Base-by-base conservation (phyloP, 2,113 vertebrate genomes). In the Phalacrocorax pelagicus region DNA sequence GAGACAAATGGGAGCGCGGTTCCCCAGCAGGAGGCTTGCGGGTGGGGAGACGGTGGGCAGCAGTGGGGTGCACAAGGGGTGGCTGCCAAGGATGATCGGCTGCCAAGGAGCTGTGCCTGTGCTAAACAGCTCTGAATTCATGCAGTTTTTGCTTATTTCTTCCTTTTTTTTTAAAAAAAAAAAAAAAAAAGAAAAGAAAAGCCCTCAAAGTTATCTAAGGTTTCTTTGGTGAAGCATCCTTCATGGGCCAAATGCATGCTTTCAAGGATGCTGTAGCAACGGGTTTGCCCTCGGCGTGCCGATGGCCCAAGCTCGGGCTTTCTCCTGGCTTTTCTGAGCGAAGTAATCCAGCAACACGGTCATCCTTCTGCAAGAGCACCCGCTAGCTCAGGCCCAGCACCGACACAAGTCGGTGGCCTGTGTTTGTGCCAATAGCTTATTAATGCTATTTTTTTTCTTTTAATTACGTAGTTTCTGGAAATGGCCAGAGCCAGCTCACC, bases 231-330 rank as follows among this genome's bases (percentile, higher is more conserved):
- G 44, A 55, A 32, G 42, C 34, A 21, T 29, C 32, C n/a, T 34
- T 22, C 16, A 1, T 1, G n/a, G 62, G 24, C 38, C 47, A 61
- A 47, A 32, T 0, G 4, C 0, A 0, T 10, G 21, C 38, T 55
- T 44, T 23, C 24, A 36, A 46, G 67, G 67, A 15, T 10, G 62
- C 12, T 7, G 51, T 4, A 38, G 74, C 11, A 18, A 2, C 2
- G 34, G 30, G 18, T 30, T 67, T 71, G 71, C n/a, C 26, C 21
- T 82, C 1, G 3, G 18, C 3, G 21, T 42, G 61, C 70, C 70
- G 63, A 15, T 9, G 21, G 19, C 22, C 62, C 6, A 15, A 11
- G 29, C 30, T 23, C 2, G 46, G 36, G 30, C 29, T 73, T 69
- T 57, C 46, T 65, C 36, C 59, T 61, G 61, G 22, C 34, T 47